phyloP scores from a whole-genome alignment of 2,888 invertebrate genomes.

The Frankliniella fusca region DNA sequence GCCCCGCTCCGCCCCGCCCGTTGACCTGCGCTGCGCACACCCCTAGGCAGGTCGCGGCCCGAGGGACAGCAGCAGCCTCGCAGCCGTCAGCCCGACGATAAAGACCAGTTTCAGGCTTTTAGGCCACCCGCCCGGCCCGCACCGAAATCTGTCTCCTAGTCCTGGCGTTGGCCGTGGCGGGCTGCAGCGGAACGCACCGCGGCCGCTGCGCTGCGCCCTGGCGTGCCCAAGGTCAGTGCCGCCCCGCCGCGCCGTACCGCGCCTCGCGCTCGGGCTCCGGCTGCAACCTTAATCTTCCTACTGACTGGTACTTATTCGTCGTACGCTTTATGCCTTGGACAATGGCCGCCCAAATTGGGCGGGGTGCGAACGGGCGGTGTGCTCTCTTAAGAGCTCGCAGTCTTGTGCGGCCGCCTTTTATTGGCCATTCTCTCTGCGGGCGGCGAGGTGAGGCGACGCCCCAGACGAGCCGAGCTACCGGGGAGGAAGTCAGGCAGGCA shows the following conservation, averaged over 20 bases:
- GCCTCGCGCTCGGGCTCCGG: too few relatives aligned
- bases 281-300: too few relatives aligned
- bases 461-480: background rate
- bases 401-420: background rate
- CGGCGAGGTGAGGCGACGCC: background rate
- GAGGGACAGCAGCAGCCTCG: too few relatives aligned
- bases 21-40: too few relatives aligned
- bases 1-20: too few relatives aligned
- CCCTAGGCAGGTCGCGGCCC: too few relatives aligned
- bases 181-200: background rate
- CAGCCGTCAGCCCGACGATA: background rate
- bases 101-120: background rate
- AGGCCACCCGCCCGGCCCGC: background rate
- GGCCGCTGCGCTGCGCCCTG: background rate
- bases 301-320: background rate
- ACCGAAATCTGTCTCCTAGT: too few relatives aligned
- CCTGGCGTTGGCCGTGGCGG: background rate
- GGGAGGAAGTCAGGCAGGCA: too few relatives aligned
- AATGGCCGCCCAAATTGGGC: background rate
- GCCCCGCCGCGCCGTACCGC: background rate
- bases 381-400: background rate
- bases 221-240: background rate
- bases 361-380: background rate
- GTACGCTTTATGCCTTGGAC: background rate
- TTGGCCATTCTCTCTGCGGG: background rate